phyloP scores from a whole-genome alignment of 2,113 vertebrate species.

The Ceratotherium simum region DNA sequence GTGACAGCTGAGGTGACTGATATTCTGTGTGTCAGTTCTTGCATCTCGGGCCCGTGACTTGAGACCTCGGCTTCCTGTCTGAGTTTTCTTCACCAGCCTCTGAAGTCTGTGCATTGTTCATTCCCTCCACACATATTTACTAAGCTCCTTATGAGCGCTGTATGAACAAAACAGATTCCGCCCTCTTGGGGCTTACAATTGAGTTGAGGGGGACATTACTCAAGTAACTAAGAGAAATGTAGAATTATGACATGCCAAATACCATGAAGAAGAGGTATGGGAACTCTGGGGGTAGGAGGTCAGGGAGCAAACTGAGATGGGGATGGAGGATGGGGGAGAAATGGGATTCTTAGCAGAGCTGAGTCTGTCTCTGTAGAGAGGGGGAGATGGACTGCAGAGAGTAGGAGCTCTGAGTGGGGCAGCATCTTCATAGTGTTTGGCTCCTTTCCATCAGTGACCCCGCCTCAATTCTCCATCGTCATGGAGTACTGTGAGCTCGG shows the following conservation, averaged over 20 bases:
- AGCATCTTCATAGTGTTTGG: not conserved
- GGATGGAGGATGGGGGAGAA: not conserved
- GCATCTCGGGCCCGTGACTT: not conserved
- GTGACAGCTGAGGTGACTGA: not conserved
- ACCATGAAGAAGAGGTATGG: not conserved
- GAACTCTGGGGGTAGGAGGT: not conserved
- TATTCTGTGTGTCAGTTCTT: not conserved
- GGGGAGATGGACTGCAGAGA: not conserved
- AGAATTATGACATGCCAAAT: not conserved
- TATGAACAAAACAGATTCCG: not conserved
- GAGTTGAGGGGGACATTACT: not conserved
- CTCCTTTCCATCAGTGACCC: slow-evolving; percentile 80
- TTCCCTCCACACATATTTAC: not conserved
- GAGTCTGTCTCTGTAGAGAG: not conserved
- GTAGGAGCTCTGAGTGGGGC: not conserved
- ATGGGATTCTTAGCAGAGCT: not conserved
- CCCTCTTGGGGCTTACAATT: not conserved
- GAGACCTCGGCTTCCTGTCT: not conserved
- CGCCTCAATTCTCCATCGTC: slow-evolving; percentile 90
- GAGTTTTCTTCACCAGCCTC: not conserved
- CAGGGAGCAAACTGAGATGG: not conserved
- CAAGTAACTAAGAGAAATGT: not conserved
- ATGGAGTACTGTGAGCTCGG: slow-evolving; percentile 94
- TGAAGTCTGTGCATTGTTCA: not conserved
- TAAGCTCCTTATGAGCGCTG: not conserved